phyloP scores from a whole-genome alignment of 2,888 invertebrate genomes.

The Protodeltote pygarga region DNA sequence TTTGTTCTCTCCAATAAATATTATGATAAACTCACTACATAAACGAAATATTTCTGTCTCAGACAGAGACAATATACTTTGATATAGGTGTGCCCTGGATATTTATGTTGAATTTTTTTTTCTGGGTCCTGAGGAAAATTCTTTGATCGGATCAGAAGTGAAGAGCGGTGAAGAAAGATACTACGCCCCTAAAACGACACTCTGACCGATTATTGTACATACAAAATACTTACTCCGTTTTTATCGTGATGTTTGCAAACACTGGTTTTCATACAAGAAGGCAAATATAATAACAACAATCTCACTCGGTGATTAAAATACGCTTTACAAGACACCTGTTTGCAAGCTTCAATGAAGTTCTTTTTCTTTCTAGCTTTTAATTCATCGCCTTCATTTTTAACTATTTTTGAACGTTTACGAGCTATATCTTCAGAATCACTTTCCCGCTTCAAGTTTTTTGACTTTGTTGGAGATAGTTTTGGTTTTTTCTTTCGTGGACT shows the following conservation, averaged over 20 bases:
- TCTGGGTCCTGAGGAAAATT: no score
- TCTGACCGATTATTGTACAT: no score
- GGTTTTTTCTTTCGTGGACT: slow-evolving; percentile 66
- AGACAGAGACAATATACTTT: no score
- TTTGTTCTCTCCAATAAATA: no score
- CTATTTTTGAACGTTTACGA: slow-evolving; percentile 58
- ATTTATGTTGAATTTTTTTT: no score
- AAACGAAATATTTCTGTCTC: no score
- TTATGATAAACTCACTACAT: no score
- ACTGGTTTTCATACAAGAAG: slow-evolving; percentile 60
- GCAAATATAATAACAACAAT: slow-evolving; percentile 65
- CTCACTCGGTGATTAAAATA: slow-evolving; percentile 67
- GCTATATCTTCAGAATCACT: slow-evolving; percentile 41
- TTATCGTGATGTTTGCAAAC: slow-evolving; percentile 63
- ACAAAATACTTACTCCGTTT: slow-evolving; percentile 58
- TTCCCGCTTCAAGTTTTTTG: slow-evolving; percentile 46
- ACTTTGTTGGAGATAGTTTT: slow-evolving; percentile 38
- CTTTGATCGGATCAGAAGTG: no score
- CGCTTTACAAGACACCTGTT: slow-evolving; percentile 68
- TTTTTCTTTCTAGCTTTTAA: slow-evolving; percentile 61
- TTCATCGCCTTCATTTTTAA: slow-evolving; percentile 51
- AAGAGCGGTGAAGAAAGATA: no score
- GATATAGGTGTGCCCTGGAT: no score
- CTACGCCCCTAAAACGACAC: no score
- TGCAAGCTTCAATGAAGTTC: slow-evolving; percentile 76